Conservation (phyloP, 2,113 vertebrate genomes). For the Plecturocebus donacophilus region DNA sequence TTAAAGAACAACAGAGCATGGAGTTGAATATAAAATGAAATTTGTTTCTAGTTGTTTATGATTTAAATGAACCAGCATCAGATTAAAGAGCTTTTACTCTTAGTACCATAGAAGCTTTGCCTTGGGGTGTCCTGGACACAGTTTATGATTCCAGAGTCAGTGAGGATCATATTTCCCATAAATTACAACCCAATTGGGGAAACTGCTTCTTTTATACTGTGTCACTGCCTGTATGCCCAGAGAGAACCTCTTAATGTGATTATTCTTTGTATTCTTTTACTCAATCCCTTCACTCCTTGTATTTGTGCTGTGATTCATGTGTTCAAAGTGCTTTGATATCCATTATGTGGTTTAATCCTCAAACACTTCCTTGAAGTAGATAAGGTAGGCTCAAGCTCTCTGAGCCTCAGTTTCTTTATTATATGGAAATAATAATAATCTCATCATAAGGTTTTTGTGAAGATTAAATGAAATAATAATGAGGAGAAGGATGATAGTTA, state of each 20-base stretch:
- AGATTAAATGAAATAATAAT: not conserved
- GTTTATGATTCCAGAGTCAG: not conserved
- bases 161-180: not conserved
- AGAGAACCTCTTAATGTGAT: not conserved
- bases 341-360: not conserved
- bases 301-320: not conserved
- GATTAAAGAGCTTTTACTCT: constrained; percentile 2
- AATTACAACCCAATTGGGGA: not conserved
- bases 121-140: not conserved
- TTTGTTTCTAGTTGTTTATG: constrained; percentile 31
- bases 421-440: not conserved
- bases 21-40: not conserved
- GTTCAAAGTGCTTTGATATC: not conserved
- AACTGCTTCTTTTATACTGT: not conserved
- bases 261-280: not conserved
- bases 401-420: not conserved
- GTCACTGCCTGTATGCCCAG: not conserved
- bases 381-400: not conserved
- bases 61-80: constrained; percentile 26
- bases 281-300: not conserved
- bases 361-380: not conserved
- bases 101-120: not conserved
- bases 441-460: not conserved
- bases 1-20: constrained; percentile 29
- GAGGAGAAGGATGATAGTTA: not conserved